phyloP scores from a whole-genome alignment of 37 sponge, comb jelly and placozoan species.

The Cliona cf. orientalis region DNA sequence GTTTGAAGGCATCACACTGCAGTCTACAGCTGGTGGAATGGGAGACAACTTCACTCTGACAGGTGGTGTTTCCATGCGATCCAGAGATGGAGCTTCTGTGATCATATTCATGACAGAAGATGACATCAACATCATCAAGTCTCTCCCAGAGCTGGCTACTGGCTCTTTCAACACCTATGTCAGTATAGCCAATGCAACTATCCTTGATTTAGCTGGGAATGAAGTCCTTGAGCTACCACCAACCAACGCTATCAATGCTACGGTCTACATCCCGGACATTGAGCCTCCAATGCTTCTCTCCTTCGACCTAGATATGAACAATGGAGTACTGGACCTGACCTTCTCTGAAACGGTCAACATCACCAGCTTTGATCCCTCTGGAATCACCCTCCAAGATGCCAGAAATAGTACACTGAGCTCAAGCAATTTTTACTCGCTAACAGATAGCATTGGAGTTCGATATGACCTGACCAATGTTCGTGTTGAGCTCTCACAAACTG shows the following conservation, averaged over 20 bases:
- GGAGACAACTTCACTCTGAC: conserved; percentile 18
- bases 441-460: conserved; percentile 12
- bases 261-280: conserved; percentile 44
- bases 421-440: conserved; percentile 32
- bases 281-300: conserved; percentile 40
- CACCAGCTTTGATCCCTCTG: conserved; percentile 35
- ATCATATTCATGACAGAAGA: conserved; percentile 37
- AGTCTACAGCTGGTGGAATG: neutral
- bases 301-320: conserved; percentile 67
- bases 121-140: conserved; percentile 85
- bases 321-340: conserved; percentile 45
- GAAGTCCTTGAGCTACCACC: conserved; percentile 27
- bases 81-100: conserved; percentile 55
- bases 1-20: conserved; percentile 51
- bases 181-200: conserved; percentile 41
- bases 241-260: conserved; percentile 23
- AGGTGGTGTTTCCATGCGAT: conserved; percentile 50
- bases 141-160: conserved; percentile 54
- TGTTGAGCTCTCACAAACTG: conserved; percentile 39
- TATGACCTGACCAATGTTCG: conserved; percentile 28
- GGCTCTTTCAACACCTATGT: conserved; percentile 43
- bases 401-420: conserved; percentile 25
- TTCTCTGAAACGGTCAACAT: conserved; percentile 79
- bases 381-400: conserved; percentile 64
- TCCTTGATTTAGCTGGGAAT: conserved; percentile 71